A percentile compares a stretch with the other conserved stretches of the same genome.
Evolutionary conservation across 2,797 vertebrate genomes (phyloP).

Genomic region (Sandelia bainsii): DNA sequence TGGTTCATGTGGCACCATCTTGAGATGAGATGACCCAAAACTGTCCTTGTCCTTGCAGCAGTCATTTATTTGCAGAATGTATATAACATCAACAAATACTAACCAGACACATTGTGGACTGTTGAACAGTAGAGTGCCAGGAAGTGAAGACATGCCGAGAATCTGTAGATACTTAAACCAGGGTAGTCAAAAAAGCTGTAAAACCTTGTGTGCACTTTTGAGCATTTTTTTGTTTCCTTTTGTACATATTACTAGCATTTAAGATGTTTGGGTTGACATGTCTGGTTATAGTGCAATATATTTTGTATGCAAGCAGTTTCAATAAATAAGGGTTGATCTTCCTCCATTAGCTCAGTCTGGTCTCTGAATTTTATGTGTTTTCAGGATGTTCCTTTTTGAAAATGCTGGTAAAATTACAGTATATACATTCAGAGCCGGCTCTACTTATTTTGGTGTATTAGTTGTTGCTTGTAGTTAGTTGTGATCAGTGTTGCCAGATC

Average conservation of each 20-base stretch:
- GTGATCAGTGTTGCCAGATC: too few species aligned
- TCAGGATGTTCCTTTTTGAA: not conserved
- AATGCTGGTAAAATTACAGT: not conserved
- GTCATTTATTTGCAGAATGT: constrained; percentile 94
- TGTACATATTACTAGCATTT: constrained; percentile 96
- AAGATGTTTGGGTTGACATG: constrained; percentile 95
- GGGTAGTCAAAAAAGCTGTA: constrained; percentile 90
- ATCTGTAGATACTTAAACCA: constrained; percentile 96
- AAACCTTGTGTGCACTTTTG: constrained; percentile 94
- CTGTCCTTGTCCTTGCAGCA: constrained; percentile 11
- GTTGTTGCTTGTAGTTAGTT: too few species aligned
- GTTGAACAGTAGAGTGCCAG: constrained; percentile 80
- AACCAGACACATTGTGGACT: constrained; percentile 90
- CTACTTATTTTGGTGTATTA: too few species aligned
- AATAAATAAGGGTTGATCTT: constrained; percentile 98
- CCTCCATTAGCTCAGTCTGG: constrained; percentile 85
- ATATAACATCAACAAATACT: constrained; percentile 85
- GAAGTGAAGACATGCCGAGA: constrained; percentile 59
- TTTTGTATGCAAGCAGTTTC: constrained; percentile 99
- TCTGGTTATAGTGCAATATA: constrained; percentile 99
- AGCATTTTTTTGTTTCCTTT: constrained; percentile 85
- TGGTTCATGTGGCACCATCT: constrained; percentile 12
- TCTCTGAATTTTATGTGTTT: constrained; percentile 13
- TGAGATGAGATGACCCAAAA: constrained; percentile 11
- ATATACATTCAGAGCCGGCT: too few species aligned